Percentiles rank a stretch among this genome's conserved stretches.
These are phyloP conservation scores for Tetheella fluctuosa DNA, from an alignment of 2,888 invertebrate species.

Conservation along the genomic window DNA sequence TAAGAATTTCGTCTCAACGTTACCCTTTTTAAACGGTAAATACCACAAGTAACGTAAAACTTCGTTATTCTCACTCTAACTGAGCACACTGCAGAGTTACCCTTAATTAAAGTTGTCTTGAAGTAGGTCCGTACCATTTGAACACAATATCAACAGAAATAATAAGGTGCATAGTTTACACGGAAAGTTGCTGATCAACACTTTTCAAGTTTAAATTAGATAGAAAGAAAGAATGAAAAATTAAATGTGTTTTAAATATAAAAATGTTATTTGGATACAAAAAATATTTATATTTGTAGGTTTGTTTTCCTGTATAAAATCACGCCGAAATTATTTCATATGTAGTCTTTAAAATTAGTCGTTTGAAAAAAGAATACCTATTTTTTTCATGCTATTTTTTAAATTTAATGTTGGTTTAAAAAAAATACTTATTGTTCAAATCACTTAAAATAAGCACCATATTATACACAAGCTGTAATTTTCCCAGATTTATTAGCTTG, in stretches of 20 bases:
- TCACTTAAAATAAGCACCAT: slow-evolving; percentile 26
- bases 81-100: background rate
- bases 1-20: background rate
- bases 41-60: background rate
- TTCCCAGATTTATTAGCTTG: slow-evolving; percentile 48
- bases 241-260: too few species aligned
- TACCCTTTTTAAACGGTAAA: background rate
- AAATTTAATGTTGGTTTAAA: background rate
- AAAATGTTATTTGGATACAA: background rate
- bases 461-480: slow-evolving; percentile 41
- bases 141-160: slow-evolving; percentile 5
- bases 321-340: too few species aligned
- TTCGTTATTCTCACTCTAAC: background rate
- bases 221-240: too few species aligned
- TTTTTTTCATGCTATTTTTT: too few species aligned
- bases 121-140: background rate
- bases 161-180: background rate
- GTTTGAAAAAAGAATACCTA: too few species aligned
- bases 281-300: too few species aligned
- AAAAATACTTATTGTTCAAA: slow-evolving; percentile 30
- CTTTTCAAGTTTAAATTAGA: background rate
- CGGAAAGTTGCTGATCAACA: background rate
- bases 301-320: too few species aligned
- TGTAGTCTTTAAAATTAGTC: too few species aligned
- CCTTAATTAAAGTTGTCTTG: slow-evolving; percentile 7